Evolutionary conservation across 2,113 vertebrate species (phyloP), one percentile per base, ranked within the genome.

Genomic region (Pedionomus torquatus): DNA sequence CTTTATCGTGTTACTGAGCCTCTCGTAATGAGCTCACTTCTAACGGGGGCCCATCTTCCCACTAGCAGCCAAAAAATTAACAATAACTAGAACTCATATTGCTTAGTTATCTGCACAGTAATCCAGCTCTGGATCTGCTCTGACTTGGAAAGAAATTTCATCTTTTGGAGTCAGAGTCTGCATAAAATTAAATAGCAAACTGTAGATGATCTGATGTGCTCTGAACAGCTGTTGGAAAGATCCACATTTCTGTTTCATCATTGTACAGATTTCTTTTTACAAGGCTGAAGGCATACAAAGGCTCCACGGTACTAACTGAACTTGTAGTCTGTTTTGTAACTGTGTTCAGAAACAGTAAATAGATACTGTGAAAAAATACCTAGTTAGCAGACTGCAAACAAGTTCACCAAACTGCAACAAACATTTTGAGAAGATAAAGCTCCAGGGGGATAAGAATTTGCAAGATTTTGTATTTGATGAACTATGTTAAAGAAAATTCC

Each of bases 21-120:
- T 41, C 96, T 95, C 89, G 2, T 95, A 95, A 98, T 95, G 97
- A 98, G 96, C 96, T 89, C 86, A 16, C 96, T 95, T 79, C 91
- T 95, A 57, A 91, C 44, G 1, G 76, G 76, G 94, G 68, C 82
- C 91, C 86, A 35, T 35, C 81, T 90, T 80, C 87, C 66, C 68
- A 90, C 87, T 30, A 82, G 82, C 76, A 61, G 74, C 81, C 31
- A 11, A 84, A 65, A 77, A 78, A 92, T 69, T 87, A 89, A 6
- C 86, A 46, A 1, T 52, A 57, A 12, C 85, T 85, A 48, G 68
- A 80, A 30, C 79, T 68, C 58, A 1, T 8, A 18, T 39, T 65
- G 43, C 83, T 63, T 19, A 49, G 70, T 37, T 81, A 35, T 17
- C 83, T 41, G 51, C 46, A 1, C 46, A 52, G 52, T 19, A 24